These are phyloP conservation scores for Gulo gulo DNA, from an alignment of 2,113 vertebrate species.

Conservation along the genomic window DNA sequence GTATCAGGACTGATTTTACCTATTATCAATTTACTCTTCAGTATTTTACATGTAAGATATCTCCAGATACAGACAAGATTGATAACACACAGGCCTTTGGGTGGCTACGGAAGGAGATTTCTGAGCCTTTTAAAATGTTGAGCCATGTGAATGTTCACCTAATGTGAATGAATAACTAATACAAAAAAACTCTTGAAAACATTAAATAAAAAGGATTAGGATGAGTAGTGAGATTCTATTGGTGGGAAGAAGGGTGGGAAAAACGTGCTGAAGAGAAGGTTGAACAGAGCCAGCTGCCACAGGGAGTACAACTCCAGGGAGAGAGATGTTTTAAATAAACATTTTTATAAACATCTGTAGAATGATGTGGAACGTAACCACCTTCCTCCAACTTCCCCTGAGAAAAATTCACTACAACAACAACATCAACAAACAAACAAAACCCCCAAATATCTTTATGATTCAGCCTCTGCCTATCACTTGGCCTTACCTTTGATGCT, in stretches of 20 bases:
- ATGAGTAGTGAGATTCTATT: background rate
- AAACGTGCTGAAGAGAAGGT: background rate
- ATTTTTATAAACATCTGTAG: background rate
- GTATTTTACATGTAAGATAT: background rate
- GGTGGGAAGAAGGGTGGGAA: background rate
- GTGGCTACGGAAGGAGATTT: background rate
- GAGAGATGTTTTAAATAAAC: background rate
- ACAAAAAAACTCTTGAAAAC: background rate
- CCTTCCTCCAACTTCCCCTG: background rate
- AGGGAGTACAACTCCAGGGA: background rate
- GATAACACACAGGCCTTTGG: background rate
- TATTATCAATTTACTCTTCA: background rate
- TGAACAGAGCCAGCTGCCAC: background rate
- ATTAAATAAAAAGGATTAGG: background rate
- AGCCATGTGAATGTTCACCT: background rate
- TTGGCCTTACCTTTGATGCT: background rate
- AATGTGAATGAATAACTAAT: slow-evolving; percentile 1
- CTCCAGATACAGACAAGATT: background rate
- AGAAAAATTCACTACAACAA: background rate
- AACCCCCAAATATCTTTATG: background rate
- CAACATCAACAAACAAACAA: background rate
- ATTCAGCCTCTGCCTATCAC: background rate
- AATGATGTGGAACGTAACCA: background rate
- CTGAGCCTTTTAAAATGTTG: background rate
- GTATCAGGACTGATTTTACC: background rate